Conservation (phyloP, 2,113 vertebrate species). For the Ceyx melanurus region DNA sequence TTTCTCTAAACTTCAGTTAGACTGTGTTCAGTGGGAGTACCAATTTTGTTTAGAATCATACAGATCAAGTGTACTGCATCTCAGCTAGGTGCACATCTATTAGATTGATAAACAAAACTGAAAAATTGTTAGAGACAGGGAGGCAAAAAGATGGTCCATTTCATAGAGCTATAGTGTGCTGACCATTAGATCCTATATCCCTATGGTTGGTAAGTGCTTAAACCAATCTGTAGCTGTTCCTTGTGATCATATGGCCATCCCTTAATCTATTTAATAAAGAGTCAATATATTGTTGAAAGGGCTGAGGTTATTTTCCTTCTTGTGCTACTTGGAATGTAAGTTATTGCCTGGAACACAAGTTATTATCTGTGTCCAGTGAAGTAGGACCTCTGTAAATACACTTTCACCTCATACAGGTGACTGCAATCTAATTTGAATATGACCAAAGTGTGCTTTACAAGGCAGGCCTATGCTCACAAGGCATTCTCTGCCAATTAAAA, state of each 20-base stretch:
- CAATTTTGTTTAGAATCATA: not conserved
- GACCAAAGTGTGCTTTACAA: not conserved
- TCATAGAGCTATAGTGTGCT: not conserved
- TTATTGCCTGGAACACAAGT: not conserved
- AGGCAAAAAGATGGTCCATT: not conserved
- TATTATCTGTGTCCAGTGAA: not conserved
- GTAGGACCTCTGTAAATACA: not conserved
- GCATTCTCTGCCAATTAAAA: not conserved
- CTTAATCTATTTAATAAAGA: not conserved
- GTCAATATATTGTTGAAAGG: not conserved
- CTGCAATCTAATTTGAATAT: not conserved
- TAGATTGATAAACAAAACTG: not conserved
- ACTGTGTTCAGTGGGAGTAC: not conserved
- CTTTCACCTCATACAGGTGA: not conserved
- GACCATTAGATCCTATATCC: not conserved
- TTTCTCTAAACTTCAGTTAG: not conserved
- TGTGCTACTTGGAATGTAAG: not conserved
- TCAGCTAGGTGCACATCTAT: rapidly evolving
- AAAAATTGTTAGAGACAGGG: not conserved
- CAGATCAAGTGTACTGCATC: not conserved
- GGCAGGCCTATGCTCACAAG: not conserved
- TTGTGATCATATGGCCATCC: not conserved
- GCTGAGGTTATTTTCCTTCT: not conserved
- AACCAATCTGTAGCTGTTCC: not conserved
- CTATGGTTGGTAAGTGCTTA: not conserved